Conservation (phyloP, 2,888 invertebrate genomes). For the Microplitis deprimator region DNA sequence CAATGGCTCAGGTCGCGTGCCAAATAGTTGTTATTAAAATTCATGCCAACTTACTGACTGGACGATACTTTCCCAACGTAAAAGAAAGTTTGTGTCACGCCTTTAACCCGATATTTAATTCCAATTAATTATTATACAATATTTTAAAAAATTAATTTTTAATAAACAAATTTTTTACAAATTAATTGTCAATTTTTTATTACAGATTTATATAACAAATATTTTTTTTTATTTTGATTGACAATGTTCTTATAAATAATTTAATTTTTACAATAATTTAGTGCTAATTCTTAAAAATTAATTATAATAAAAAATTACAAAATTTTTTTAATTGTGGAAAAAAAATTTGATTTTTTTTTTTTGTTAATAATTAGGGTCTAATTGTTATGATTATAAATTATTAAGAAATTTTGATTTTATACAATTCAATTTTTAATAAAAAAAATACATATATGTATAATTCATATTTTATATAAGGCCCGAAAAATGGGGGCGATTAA, state of each 20-base stretch:
- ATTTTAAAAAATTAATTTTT: neutral
- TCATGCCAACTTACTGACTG: constrained; percentile 20
- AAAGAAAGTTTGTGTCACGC: constrained; percentile 29
- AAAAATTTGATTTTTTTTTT: neutral
- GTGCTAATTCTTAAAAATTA: too few relatives aligned
- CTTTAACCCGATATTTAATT: constrained; percentile 26
- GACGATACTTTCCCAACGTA: constrained; percentile 19
- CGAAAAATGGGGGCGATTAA: too few relatives aligned
- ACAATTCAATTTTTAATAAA: too few relatives aligned
- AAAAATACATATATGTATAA: neutral
- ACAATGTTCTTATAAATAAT: neutral
- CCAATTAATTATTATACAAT: constrained; percentile 30
- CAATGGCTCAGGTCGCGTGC: constrained; percentile 27
- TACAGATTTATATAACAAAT: neutral
- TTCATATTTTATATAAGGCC: neutral
- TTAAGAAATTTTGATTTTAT: neutral
- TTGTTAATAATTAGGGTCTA: neutral
- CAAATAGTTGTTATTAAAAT: constrained; percentile 36
- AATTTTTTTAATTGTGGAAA: neutral
- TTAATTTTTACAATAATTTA: too few relatives aligned
- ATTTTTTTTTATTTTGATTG: neutral
- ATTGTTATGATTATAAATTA: neutral
- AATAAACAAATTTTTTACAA: neutral
- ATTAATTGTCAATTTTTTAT: neutral
- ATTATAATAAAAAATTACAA: neutral